Evolutionary conservation across 2,797 vertebrate genomes (phyloP).

Genomic region (Taenioides sp.): DNA sequence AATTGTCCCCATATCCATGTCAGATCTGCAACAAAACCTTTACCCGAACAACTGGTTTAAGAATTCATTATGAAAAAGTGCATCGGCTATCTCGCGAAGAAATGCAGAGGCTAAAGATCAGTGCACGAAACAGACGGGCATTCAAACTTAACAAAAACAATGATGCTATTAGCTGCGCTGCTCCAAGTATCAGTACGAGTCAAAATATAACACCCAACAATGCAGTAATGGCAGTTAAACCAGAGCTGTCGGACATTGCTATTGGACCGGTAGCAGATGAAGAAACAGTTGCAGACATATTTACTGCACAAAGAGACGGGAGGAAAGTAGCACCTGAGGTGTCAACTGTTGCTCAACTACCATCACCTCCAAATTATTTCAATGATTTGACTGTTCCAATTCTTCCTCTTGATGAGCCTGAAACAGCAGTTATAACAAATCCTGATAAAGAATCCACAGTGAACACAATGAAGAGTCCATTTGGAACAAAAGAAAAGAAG

Average conservation of each 20-base stretch:
- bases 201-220: slow-evolving; percentile 7
- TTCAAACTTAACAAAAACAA: slow-evolving; percentile 58
- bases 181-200: slow-evolving; percentile 31
- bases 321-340: slow-evolving; percentile 33
- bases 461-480: slow-evolving; percentile 54
- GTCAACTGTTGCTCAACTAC: slow-evolving; percentile 66
- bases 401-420: slow-evolving; percentile 37
- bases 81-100: slow-evolving; percentile 92
- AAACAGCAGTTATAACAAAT: slow-evolving; percentile 24
- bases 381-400: slow-evolving; percentile 40
- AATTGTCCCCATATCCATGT: slow-evolving; percentile 94
- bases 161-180: neutral
- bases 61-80: slow-evolving; percentile 96
- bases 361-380: slow-evolving; percentile 57
- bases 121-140: slow-evolving; percentile 63
- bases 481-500: slow-evolving; percentile 43
- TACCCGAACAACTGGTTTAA: slow-evolving; percentile 96
- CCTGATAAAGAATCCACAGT: slow-evolving; percentile 43
- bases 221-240: slow-evolving; percentile 57
- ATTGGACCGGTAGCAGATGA: slow-evolving; percentile 55
- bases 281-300: slow-evolving; percentile 36
- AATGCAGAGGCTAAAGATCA: slow-evolving; percentile 90
- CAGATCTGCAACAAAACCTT: slow-evolving; percentile 96
- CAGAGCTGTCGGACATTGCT: slow-evolving; percentile 71
- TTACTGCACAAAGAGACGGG: slow-evolving; percentile 29